A percentile compares a stretch with the other conserved stretches of the same genome.
Evolutionary conservation across 2,113 vertebrate species (phyloP).

Genomic region (Columba janthina): DNA sequence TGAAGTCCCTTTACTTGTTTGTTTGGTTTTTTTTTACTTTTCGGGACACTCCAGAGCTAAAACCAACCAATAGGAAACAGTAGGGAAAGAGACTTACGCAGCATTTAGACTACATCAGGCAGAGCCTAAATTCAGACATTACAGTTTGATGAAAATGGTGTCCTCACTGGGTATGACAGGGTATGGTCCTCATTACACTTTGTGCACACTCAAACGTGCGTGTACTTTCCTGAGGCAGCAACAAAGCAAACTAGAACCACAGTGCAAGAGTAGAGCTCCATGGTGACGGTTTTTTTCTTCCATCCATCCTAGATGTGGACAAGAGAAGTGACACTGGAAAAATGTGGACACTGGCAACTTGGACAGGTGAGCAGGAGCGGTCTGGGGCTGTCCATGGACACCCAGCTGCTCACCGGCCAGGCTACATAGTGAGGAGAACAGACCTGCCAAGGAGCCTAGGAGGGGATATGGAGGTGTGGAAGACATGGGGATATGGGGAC

Average conservation of each 20-base stretch:
- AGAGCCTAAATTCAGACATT: background rate
- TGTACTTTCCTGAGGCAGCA: background rate
- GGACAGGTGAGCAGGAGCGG: background rate
- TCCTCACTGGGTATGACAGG: background rate
- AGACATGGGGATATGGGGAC: background rate
- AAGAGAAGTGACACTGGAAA: background rate
- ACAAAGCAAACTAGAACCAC: background rate
- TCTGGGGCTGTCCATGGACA: background rate
- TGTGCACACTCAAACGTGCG: background rate
- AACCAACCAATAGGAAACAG: background rate
- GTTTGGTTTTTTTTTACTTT: background rate
- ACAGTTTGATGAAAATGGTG: accelerated
- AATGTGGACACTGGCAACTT: background rate
- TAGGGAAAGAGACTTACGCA: background rate
- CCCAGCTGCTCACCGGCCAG: background rate
- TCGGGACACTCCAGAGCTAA: background rate
- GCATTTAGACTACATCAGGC: background rate
- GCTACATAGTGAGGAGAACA: background rate
- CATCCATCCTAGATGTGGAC: background rate
- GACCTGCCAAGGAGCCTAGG: background rate
- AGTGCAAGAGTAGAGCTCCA: background rate
- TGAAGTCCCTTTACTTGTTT: background rate
- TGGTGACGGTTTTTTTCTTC: background rate
- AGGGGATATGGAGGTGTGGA: background rate
- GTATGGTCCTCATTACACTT: background rate